Base-by-base conservation (phyloP, 2,888 invertebrate genomes). In the Drosophila histrio region DNA sequence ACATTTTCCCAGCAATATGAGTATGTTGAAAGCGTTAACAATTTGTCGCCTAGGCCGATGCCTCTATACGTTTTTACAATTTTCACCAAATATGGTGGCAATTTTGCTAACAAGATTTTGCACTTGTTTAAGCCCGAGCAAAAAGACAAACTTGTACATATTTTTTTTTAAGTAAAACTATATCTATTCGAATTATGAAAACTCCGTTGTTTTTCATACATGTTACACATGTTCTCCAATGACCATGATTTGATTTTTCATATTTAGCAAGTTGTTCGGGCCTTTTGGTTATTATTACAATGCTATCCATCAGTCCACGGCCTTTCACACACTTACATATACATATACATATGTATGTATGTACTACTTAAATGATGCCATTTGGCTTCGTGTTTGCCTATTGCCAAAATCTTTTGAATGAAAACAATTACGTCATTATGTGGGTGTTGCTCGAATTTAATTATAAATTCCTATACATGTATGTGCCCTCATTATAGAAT, bases 31-130 rank as follows among this genome's bases (percentile, higher is more conserved):
- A 44, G n/a, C 30, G 49, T 17, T 17, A 11, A 21, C 17, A 34
- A 6, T 7, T 0, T 17, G 60, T 78, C 57, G 63, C 32, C 36
- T 58, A 60, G 59, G 54, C 63, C 63, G 44, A 52, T 53, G 13
- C 36, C 7, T 61, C 59, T 77, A 32, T 28, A 39, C 44, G 36
- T 30, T 78, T 77, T 66, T 47, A 54, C 63, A 79, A 87, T 90
- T 90, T 89, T 87, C 56, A 71, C 90, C 90, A 73, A 88, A 88
- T 89, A 89, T 89, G 89, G 89, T 69, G 72, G 67, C 53, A 73
- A 82, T 87, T 89, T 87, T 89, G 72, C 67, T 72, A 89, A 87
- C 89, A 76, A 86, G 86, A 84, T 87, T 77, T 77, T 61, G 74
- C 78, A 83, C 72, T 79, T 79, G 77, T 68, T 64, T 30, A 26